Evolutionary conservation across 2,888 invertebrate genomes (phyloP), one percentile per base, ranked within the genome.

Genomic region (Andrena flavipes): DNA sequence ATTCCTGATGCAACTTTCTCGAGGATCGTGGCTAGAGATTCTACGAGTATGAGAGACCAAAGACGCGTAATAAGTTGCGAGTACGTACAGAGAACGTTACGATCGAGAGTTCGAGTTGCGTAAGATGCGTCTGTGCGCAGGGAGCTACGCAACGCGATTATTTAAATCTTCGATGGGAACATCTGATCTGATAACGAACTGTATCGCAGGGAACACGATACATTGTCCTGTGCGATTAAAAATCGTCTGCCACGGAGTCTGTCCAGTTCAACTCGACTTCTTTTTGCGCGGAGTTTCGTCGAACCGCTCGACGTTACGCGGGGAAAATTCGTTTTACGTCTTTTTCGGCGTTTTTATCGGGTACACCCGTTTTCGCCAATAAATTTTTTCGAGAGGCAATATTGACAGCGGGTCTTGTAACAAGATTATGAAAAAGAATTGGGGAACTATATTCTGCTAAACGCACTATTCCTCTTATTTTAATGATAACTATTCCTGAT

Each of bases 81-180:
- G 23, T 26, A 26, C 56, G 0, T 1, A 13, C 56, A 26, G 13
- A 26, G 23, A 23, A 56, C 20, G 56, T 56, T 56, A 5, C 63
- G 42, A 63, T 63, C 63, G 42, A 23, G 42, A 63, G 42, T 16
- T 63, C 26, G 7, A 2, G 23, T 63, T 63, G 63, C 63, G 63
- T 63, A 63, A 63, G 42, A 13, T 23, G 10, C 23, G 26, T 60
- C 60, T 16, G 49, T 42, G 72, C 20, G 10, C 2, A 23, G 26
- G 23, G n/a, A 33, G 10, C 16, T 16, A n/a, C 65, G 80, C 35
- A 80, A 76, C 65, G n/a, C n/a, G 60, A 74, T 74, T 67, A 74
- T 73, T 81, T 65, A 80, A 80, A 80, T 65, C 26, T 69, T 42
- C 65, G 56, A 54, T 82, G 74, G 70, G 82, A 82, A 82, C 74